A percentile compares a stretch with the other conserved stretches of the same genome.
Evolutionary conservation across 2,797 vertebrate species (phyloP).

Genomic region (Pangasius djambal): DNA sequence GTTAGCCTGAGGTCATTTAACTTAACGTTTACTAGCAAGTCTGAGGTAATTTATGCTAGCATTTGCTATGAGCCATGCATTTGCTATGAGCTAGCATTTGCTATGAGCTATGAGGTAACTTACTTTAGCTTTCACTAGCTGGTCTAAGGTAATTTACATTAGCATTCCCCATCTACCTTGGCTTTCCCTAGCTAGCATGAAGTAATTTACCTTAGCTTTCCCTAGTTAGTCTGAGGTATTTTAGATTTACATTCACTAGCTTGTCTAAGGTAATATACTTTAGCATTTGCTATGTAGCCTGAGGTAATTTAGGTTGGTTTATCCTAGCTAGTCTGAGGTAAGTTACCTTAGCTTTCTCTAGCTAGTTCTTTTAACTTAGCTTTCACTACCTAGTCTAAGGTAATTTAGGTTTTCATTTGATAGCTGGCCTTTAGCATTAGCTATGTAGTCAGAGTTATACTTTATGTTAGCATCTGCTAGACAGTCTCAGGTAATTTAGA

Average conservation of each 20-base stretch:
- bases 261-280: neutral
- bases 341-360: neutral
- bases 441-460: too few species aligned
- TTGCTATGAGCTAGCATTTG: neutral
- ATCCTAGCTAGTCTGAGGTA: neutral
- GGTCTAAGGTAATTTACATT: neutral
- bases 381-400: neutral
- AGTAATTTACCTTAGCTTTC: neutral
- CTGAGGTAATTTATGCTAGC: neutral
- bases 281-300: neutral
- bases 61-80: neutral
- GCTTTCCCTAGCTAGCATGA: neutral
- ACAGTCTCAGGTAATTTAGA: too few species aligned
- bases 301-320: too few species aligned
- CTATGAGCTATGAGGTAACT: neutral
- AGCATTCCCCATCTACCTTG: neutral
- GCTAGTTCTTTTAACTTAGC: neutral
- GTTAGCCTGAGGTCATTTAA: neutral
- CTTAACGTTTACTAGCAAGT: accelerated
- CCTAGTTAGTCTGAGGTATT: neutral
- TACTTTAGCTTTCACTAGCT: neutral
- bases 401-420: neutral
- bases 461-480: too few species aligned
- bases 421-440: too few species aligned
- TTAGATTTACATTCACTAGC: neutral